These are phyloP conservation scores for Heliocidaris erythrogramma DNA, from an alignment of 35 echinoderm and acorn worm genomes.

Conservation along the genomic window DNA sequence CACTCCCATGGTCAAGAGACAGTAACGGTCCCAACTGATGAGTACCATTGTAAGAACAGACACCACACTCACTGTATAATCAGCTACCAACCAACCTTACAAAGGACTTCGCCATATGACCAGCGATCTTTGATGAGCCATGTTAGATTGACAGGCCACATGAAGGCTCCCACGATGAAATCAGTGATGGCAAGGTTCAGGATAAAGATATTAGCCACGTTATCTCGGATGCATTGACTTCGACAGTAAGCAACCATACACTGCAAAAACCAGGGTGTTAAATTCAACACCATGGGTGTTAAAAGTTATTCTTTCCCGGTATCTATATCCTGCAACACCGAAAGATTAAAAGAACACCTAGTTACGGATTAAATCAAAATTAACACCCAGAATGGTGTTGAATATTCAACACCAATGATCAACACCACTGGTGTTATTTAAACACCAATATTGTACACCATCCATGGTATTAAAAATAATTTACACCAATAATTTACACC, in stretches of 20 bases:
- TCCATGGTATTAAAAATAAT: too few relatives aligned
- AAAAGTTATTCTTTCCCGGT: too few relatives aligned
- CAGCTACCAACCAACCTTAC: conserved; percentile 42
- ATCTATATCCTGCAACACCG: too few relatives aligned
- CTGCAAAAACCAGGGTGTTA: too few relatives aligned
- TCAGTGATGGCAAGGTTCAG: conserved; percentile 49
- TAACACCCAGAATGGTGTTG: too few relatives aligned
- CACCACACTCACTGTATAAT: conserved; percentile 49
- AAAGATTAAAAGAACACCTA: too few relatives aligned
- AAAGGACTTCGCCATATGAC: conserved; percentile 47
- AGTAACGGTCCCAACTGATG: conserved; percentile 50
- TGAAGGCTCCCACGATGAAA: conserved; percentile 46
- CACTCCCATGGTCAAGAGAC: conserved; percentile 46
- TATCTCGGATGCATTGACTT: neutral
- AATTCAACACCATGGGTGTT: too few relatives aligned
- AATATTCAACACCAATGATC: too few relatives aligned
- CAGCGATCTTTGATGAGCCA: conserved; percentile 33
- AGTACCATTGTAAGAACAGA: conserved; percentile 41
- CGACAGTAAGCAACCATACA: conserved; percentile 32
- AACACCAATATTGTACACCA: too few relatives aligned
- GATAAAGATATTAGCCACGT: conserved; percentile 49
- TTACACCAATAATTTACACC: too few relatives aligned
- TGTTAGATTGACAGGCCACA: conserved; percentile 24
- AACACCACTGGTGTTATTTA: too few relatives aligned
- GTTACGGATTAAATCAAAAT: too few relatives aligned